Base-by-base conservation (phyloP, 2,797 vertebrate genomes). In the Takifugu ocellatus region DNA sequence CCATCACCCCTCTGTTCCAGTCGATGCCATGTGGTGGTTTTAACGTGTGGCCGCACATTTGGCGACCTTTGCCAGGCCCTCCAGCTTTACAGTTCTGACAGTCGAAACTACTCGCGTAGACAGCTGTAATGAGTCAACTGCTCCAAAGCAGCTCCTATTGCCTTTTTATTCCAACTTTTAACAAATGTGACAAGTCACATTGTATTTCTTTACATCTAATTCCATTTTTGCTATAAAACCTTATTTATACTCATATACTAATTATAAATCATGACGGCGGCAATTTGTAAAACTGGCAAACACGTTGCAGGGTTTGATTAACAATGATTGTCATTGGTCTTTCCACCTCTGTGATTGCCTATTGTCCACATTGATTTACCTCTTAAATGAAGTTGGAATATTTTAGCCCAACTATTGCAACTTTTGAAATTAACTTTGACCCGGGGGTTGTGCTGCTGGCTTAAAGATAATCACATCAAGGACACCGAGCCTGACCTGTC, bases 341-440 rank as follows among this genome's bases (percentile, higher is more conserved):
- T 64, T 64, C 27, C 11, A 51, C 72, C 61, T 60, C 56, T 25
- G 42, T 74, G 70, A 84, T 82, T 77, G 67, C 65, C 67, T 49
- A 65, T 83, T 73, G 74, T 79, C 73, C 66, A 49, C 6, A 27
- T 39, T 31, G 53, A 56, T 73, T 55, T 74, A 25, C 76, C 61
- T 54, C 69, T 82, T 78, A 75, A 86, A 84, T 78, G 85, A 88
- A 90, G 81, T 83, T 68, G 83, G 81, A 90, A 87, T 89, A 87
- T 89, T 86, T 73, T 48, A 65, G 72, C 61, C 54, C 62, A 61
- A 68, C 69, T 61, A 53, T 77, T 81, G 61, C 73, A 88, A 91
- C 87, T 89, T 90, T 79, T 65, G 48, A 87, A 89, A 91, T 89
- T 86, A 89, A 84, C 86, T 90, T 88, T 90, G 87, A 89, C 83